phyloP scores from a whole-genome alignment of 2,113 vertebrate species.

The Myrmophylax atrothorax region DNA sequence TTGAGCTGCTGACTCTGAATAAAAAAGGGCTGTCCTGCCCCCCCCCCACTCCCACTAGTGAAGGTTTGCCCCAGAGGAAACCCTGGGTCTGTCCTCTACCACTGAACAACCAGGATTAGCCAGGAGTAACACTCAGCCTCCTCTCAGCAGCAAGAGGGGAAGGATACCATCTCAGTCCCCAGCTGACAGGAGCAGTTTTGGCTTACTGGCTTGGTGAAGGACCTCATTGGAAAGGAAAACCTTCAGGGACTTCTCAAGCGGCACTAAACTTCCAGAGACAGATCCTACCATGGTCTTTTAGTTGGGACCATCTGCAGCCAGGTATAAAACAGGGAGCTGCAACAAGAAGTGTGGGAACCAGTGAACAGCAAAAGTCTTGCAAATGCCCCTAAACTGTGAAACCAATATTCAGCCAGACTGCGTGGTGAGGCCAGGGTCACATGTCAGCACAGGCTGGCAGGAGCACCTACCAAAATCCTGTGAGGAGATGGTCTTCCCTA shows the following conservation, averaged over 20 bases:
- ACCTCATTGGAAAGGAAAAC: not conserved
- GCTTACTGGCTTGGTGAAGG: not conserved
- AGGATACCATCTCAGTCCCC: not conserved
- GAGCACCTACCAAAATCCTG: not conserved
- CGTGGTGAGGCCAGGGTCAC: not conserved
- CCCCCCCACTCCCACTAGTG: not conserved
- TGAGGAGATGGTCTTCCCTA: not conserved
- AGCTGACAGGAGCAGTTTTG: not conserved
- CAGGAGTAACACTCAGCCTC: not conserved
- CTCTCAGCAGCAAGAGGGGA: not conserved
- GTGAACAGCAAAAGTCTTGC: not conserved
- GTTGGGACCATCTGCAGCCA: not conserved
- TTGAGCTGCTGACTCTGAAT: not conserved
- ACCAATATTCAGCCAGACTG: not conserved
- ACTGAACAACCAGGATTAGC: not conserved
- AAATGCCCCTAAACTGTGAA: not conserved
- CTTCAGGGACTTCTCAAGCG: not conserved
- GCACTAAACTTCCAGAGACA: not conserved
- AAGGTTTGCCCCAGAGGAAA: not conserved
- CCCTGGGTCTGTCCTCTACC: accelerated
- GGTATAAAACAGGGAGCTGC: not conserved
- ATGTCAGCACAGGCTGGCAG: not conserved
- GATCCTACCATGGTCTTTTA: not conserved
- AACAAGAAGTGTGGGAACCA: not conserved
- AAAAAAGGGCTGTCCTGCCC: not conserved